Conservation (phyloP, 1,140 invertebrate species). For the Meteorus sp. region DNA sequence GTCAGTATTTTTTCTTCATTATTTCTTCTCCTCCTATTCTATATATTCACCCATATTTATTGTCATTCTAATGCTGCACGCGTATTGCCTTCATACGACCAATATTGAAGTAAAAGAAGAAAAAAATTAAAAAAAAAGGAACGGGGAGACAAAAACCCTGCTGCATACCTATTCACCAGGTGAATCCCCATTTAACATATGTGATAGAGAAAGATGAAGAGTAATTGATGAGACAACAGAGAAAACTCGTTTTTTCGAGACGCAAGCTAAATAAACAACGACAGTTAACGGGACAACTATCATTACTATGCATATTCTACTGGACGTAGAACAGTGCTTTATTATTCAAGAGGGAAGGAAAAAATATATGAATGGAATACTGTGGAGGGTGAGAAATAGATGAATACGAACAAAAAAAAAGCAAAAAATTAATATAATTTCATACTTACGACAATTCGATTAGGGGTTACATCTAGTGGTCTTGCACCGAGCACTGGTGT, state of each 20-base stretch:
- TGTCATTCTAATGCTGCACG: slow-evolving; percentile 3
- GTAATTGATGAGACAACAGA: not conserved
- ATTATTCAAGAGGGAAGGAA: not conserved
- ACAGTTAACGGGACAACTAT: not conserved
- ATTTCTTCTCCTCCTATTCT: not conserved
- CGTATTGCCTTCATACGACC: not conserved
- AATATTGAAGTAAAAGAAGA: too few relatives aligned
- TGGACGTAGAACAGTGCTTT: slow-evolving; percentile 3
- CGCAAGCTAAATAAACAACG: slow-evolving; percentile 19
- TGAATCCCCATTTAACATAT: not conserved
- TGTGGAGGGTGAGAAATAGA: too few relatives aligned
- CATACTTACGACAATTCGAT: slow-evolving; percentile 69
- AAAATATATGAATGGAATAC: too few relatives aligned
- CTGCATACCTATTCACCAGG: too few relatives aligned
- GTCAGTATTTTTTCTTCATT: slow-evolving; percentile 1
- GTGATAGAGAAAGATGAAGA: not conserved
- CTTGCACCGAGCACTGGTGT: slow-evolving; percentile 75
- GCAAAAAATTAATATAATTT: slow-evolving; percentile 24
- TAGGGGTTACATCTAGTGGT: slow-evolving; percentile 67
- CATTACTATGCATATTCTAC: slow-evolving; percentile 4
- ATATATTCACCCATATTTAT: not conserved
- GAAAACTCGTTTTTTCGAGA: slow-evolving; percentile 14
- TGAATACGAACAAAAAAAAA: too few relatives aligned
- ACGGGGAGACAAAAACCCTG: too few relatives aligned
- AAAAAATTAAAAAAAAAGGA: too few relatives aligned